Evolutionary conservation across 1,140 invertebrate genomes (phyloP), one percentile per base, ranked within the genome.

Genomic region (Helicoverpa armigera): DNA sequence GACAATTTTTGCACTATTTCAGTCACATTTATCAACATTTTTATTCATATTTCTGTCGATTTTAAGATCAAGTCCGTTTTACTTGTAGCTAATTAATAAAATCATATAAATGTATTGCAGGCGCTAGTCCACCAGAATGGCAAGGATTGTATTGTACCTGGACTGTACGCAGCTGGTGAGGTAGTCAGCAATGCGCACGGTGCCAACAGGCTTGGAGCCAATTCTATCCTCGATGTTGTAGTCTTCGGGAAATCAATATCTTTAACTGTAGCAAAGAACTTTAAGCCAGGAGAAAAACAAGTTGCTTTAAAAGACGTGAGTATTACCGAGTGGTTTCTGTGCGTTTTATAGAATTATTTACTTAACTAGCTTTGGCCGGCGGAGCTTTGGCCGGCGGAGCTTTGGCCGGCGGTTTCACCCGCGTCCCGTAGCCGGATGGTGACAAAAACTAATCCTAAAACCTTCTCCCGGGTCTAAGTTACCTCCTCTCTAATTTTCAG

Each of bases 201-300:
- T 53, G 99, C 99, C 18, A 99, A 99, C 95, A 96, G 99, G 67
- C 96, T 99, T 3, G 99, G 99, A 69, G 99, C 99, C 14, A 99
- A 99, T 95, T 99, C 99, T 0, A 95, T 99, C 16, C 96, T 99
- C 0, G 99, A 99, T 96, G 94, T 99, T 63, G 98, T 99, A 1
- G 98, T 99, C 11, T 99, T 99, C 94, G 99, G 99, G 23, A 96
- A 98, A 84, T 98, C 98, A 16, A 98, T 98, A 91, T 98, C 98
- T 31, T 96, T 97, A 75, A 98, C 98, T 10, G 99, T 99, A 86
- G 96, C 97, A 3, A 96, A 96, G 83, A 96, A 97, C 83, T 96
- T 97, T 86, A 98, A 97, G 90, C 98, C 99, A 1, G 98, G 98
- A 2, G 98, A 98, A n/a, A 94, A 95, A 12, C 96, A 98, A 83